These are phyloP conservation scores for Syrmaticus mikado DNA, from an alignment of 2,113 vertebrate genomes.

Conservation along the genomic window DNA sequence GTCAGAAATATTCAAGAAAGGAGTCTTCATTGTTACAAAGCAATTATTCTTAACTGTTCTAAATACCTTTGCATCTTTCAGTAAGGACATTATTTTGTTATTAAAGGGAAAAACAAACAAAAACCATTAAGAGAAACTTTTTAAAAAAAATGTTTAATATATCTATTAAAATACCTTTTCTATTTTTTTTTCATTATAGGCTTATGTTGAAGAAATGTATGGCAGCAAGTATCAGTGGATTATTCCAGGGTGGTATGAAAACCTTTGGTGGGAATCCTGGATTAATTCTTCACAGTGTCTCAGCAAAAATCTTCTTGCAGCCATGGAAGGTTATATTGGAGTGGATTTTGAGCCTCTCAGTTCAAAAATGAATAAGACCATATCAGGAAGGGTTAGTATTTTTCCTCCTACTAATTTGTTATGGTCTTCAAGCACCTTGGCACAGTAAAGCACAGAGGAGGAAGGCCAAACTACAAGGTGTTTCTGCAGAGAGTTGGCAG, in stretches of 20 bases:
- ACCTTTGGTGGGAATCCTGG: conserved; percentile 96
- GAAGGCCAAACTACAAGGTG: background rate
- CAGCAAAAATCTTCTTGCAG: conserved; percentile 90
- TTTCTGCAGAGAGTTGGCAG: background rate
- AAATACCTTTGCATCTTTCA: background rate
- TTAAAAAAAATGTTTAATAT: background rate
- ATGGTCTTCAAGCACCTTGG: background rate
- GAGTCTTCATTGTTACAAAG: background rate
- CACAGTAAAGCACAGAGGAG: background rate
- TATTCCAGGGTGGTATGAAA: conserved; percentile 98
- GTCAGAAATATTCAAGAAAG: background rate
- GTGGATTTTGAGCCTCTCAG: conserved; percentile 99
- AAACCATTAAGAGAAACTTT: background rate
- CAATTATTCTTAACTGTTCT: background rate
- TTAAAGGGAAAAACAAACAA: background rate
- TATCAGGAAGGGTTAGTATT: conserved; percentile 93
- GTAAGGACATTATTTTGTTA: background rate
- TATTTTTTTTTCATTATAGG: conserved; percentile 77
- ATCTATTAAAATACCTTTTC: background rate
- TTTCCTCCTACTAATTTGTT: background rate
- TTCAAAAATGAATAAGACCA: conserved; percentile 91
- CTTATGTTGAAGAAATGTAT: conserved; percentile 94
- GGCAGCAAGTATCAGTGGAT: conserved; percentile 99
- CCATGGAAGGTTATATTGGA: conserved; percentile 98
- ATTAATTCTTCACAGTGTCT: conserved; percentile 92